These are phyloP conservation scores for Brachirus orientalis DNA, from an alignment of 2,113 vertebrate genomes.

Conservation along the genomic window DNA sequence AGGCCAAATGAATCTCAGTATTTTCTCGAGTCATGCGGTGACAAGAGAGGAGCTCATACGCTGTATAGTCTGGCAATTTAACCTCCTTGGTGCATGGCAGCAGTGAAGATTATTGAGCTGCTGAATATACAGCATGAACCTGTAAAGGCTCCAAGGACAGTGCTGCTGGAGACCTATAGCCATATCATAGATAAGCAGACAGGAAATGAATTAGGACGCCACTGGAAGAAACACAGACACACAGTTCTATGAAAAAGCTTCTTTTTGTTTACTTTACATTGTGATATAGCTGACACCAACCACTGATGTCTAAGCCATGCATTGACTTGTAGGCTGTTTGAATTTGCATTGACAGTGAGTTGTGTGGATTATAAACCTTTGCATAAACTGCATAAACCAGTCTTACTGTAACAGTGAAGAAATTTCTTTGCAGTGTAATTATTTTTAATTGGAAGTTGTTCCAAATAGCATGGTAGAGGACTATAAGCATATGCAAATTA, in stretches of 20 bases:
- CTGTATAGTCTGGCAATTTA: slow-evolving; percentile 38
- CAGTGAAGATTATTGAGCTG: slow-evolving; percentile 37
- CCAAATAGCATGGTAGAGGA: no score
- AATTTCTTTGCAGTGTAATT: no score
- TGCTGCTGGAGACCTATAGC: slow-evolving; percentile 21
- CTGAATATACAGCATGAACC: slow-evolving; percentile 35
- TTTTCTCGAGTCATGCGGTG: slow-evolving; percentile 23
- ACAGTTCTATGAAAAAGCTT: slow-evolving; percentile 16
- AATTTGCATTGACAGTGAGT: slow-evolving; percentile 40
- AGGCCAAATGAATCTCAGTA: slow-evolving; percentile 36
- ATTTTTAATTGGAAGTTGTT: no score
- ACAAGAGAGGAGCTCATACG: slow-evolving; percentile 35
- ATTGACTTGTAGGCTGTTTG: slow-evolving; percentile 26
- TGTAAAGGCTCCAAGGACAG: slow-evolving; percentile 24
- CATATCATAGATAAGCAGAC: slow-evolving; percentile 44
- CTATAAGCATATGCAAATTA: no score
- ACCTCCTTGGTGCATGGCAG: slow-evolving; percentile 26
- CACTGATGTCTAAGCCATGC: background rate
- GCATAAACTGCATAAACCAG: slow-evolving; percentile 39
- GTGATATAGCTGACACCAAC: slow-evolving; percentile 2
- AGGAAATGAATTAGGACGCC: slow-evolving; percentile 41
- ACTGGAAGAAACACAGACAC: slow-evolving; percentile 7
- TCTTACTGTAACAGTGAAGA: slow-evolving; percentile 50
- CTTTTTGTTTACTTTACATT: slow-evolving; percentile 14
- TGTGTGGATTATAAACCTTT: slow-evolving; percentile 69